Evolutionary conservation across 2,797 vertebrate genomes (phyloP).

Genomic region (Acropternis orthonyx): DNA sequence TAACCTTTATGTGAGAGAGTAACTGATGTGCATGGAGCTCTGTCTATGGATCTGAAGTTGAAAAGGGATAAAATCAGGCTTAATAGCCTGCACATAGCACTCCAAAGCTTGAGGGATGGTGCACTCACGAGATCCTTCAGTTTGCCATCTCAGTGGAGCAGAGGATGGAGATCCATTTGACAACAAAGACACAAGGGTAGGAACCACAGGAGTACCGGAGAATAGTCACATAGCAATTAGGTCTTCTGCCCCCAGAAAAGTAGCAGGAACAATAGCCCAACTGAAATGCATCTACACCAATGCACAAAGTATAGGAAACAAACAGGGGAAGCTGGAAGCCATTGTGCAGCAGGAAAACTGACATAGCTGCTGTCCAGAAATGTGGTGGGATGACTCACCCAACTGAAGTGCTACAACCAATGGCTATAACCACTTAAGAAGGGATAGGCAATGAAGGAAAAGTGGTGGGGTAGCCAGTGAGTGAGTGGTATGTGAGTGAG

Average conservation of each 20-base stretch:
- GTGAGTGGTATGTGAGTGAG: background rate
- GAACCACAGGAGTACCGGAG: background rate
- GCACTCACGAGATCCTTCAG: background rate
- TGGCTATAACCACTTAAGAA: background rate
- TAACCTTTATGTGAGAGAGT: background rate
- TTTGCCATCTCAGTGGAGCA: background rate
- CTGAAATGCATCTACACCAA: background rate
- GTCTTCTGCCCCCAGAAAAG: background rate
- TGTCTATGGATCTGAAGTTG: background rate
- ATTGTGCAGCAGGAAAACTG: background rate
- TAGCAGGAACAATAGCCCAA: background rate
- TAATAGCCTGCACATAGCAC: background rate
- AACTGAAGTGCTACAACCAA: background rate
- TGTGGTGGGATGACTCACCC: background rate
- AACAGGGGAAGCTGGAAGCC: background rate
- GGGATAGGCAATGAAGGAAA: background rate
- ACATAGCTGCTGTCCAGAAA: background rate
- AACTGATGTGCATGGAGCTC: background rate
- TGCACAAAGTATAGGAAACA: background rate
- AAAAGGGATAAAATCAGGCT: background rate
- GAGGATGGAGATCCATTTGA: background rate
- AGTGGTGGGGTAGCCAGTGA: background rate
- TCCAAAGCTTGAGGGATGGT: background rate
- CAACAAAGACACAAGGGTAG: background rate
- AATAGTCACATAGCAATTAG: background rate